A percentile compares a stretch with the other conserved stretches of the same genome.
Evolutionary conservation across 2,113 vertebrate species (phyloP).

Genomic region (Poeciliopsis turrubarensis): DNA sequence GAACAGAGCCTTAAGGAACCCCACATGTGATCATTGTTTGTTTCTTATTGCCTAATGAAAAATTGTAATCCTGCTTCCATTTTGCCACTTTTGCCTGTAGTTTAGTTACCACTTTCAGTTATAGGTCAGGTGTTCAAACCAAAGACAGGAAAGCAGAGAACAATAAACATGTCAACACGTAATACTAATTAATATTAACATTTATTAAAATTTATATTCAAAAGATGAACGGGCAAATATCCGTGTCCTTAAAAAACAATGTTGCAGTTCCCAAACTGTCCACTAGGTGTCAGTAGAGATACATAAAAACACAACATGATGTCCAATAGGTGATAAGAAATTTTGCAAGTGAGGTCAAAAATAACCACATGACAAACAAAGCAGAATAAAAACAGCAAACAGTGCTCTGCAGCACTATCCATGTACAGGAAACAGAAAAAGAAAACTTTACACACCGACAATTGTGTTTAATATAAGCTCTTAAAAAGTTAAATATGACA

Average conservation of each 20-base stretch:
- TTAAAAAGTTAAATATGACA: slow-evolving; percentile 17
- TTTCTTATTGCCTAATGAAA: no score
- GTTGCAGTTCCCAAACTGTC: slow-evolving; percentile 17
- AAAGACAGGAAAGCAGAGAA: no score
- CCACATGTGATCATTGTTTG: no score
- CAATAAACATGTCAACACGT: neutral
- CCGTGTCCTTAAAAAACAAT: neutral
- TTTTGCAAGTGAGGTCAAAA: slow-evolving; percentile 17
- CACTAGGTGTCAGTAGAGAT: slow-evolving; percentile 31
- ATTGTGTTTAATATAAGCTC: neutral
- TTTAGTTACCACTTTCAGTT: no score
- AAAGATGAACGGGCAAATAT: neutral
- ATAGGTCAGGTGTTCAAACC: no score
- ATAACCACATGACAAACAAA: slow-evolving; percentile 5
- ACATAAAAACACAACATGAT: neutral
- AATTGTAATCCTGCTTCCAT: no score
- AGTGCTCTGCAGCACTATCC: neutral
- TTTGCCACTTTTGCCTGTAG: no score
- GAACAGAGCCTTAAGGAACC: no score
- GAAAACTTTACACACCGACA: neutral
- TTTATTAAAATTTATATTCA: slow-evolving; percentile 6
- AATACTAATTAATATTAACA: neutral
- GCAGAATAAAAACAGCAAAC: slow-evolving; percentile 7
- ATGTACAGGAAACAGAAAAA: neutral
- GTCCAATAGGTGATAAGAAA: slow-evolving; percentile 3